A percentile compares a stretch with the other conserved stretches of the same genome.
phyloP scores from a whole-genome alignment of 1,140 invertebrate species.

The Drosophila busckii region DNA sequence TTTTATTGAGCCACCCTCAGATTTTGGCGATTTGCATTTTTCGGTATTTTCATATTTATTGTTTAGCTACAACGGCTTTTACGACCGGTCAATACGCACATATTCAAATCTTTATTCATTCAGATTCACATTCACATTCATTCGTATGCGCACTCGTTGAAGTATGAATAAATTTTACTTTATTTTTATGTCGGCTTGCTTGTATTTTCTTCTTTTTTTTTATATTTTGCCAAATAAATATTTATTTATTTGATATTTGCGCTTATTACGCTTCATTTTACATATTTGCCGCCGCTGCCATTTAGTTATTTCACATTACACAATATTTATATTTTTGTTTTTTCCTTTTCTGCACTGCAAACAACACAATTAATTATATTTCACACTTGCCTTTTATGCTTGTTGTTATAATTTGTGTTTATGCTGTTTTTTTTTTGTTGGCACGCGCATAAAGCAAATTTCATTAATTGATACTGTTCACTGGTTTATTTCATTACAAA shows the following conservation, averaged over 20 bases:
- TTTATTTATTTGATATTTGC: background rate
- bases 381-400: conserved; percentile 21
- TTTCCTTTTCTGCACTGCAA: conserved; percentile 1
- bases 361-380: conserved; percentile 45
- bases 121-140: conserved; percentile 6
- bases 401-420: conserved; percentile 5
- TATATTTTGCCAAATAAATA: background rate
- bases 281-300: background rate
- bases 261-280: conserved; percentile 1
- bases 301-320: conserved; percentile 12
- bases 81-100: conserved; percentile 27
- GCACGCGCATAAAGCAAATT: conserved; percentile 1
- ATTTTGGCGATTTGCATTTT: conserved; percentile 55
- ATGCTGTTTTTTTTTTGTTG: conserved; percentile 2
- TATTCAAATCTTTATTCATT: conserved; percentile 8
- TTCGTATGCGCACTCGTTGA: background rate
- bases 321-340: conserved; percentile 12
- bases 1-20: conserved; percentile 49
- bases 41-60: conserved; percentile 54
- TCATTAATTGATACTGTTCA: conserved; percentile 36
- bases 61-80: conserved; percentile 30
- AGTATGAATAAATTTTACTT: conserved; percentile 1
- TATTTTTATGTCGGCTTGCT: conserved; percentile 1
- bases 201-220: too few relatives aligned
- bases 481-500: conserved; percentile 38